Evolutionary conservation across 2,113 vertebrate genomes (phyloP).

Genomic region (Rhagologus leucostigma): DNA sequence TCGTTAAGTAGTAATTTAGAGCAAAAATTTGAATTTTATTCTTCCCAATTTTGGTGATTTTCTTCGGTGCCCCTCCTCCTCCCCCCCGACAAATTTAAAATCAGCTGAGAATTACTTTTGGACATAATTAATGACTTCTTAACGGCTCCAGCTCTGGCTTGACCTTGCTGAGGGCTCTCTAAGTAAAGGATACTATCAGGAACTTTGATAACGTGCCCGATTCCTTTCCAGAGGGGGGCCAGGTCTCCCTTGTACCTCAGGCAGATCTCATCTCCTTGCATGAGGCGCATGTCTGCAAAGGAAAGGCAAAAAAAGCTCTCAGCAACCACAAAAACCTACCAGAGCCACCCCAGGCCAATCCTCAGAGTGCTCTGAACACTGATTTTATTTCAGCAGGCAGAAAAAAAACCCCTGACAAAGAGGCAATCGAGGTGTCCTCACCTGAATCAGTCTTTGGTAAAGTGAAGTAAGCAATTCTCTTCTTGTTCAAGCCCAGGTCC

Average conservation of each 20-base stretch:
- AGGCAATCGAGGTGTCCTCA: slow-evolving; percentile 66
- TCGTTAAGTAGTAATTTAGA: slow-evolving; percentile 77
- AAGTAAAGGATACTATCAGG: slow-evolving; percentile 95
- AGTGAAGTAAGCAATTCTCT: slow-evolving; percentile 98
- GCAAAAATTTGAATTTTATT: background rate
- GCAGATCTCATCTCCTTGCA: slow-evolving; percentile 99
- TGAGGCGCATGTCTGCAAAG: slow-evolving; percentile 91
- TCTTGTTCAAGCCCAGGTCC: slow-evolving; percentile 99
- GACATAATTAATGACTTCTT: rapidly evolving
- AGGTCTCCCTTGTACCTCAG: slow-evolving; percentile 95
- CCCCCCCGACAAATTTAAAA: rapidly evolving
- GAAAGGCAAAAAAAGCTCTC: background rate
- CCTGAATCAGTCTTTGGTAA: slow-evolving; percentile 99
- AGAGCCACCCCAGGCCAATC: background rate
- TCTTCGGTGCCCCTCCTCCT: background rate
- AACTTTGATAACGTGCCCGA: slow-evolving; percentile 98
- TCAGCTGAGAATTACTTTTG: background rate
- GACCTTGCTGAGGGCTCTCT: background rate
- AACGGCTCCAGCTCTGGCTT: rapidly evolving
- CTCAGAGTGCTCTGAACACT: background rate
- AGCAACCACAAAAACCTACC: background rate
- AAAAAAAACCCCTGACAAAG: background rate
- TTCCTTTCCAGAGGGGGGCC: slow-evolving; percentile 94
- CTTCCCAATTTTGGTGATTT: background rate
- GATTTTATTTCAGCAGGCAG: background rate